phyloP scores from a whole-genome alignment of 1,140 invertebrate species.

The Neotoxoptera formosana region DNA sequence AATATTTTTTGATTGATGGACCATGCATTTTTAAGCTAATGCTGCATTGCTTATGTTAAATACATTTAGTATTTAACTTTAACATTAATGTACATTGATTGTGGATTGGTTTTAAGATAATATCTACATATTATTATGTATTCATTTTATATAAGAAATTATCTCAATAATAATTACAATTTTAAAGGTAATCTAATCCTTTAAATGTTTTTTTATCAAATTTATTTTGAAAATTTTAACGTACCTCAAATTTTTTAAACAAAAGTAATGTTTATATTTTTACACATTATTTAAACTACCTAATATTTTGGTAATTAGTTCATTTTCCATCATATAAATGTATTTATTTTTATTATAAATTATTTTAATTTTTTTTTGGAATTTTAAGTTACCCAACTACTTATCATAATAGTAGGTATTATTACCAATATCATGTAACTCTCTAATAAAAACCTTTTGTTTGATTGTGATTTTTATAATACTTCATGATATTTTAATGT shows the following conservation, averaged over 20 bases:
- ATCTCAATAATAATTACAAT: neutral
- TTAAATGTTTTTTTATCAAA: neutral
- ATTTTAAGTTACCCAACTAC: neutral
- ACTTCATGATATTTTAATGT: neutral
- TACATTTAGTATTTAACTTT: neutral
- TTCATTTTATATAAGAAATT: neutral
- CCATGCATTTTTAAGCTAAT: neutral
- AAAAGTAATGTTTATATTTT: neutral
- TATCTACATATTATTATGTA: neutral
- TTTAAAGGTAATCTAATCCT: neutral
- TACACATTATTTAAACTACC: neutral
- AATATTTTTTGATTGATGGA: neutral
- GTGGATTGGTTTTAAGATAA: too few species aligned
- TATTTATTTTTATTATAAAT: neutral
- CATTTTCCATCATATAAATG: neutral
- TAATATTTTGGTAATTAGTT: conserved; percentile 17
- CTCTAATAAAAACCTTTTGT: neutral
- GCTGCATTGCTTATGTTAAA: neutral
- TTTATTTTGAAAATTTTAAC: conserved; percentile 2
- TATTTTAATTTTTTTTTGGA: neutral
- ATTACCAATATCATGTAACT: neutral
- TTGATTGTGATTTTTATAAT: neutral
- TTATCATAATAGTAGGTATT: neutral
- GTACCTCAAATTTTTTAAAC: neutral
- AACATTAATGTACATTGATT: neutral